These are phyloP conservation scores for Leuctra nigra DNA, from an alignment of 2,888 invertebrate genomes.

Conservation along the genomic window DNA sequence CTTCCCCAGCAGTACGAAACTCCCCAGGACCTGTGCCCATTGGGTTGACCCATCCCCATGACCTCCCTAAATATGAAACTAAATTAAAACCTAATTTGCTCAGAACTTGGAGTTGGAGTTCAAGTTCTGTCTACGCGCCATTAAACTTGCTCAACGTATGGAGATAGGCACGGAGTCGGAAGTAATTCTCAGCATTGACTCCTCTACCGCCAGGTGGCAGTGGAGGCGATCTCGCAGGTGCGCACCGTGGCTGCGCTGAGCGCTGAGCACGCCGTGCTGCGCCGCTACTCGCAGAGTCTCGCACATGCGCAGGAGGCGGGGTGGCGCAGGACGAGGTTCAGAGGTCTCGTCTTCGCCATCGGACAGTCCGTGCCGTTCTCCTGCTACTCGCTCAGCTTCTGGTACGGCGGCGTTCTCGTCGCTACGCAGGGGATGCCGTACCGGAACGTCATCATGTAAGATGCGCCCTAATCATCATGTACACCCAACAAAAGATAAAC, in stretches of 20 bases:
- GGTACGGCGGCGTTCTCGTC: slow-evolving; percentile 64
- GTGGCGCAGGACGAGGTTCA: slow-evolving; percentile 49
- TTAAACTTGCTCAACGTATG: too few relatives aligned
- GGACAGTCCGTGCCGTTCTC: slow-evolving; percentile 65
- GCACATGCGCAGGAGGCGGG: slow-evolving; percentile 44
- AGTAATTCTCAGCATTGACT: too few relatives aligned
- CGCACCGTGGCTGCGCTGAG: slow-evolving; percentile 63
- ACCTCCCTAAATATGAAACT: too few relatives aligned
- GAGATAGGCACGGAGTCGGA: too few relatives aligned
- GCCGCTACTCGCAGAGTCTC: slow-evolving; percentile 52
- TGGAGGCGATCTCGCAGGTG: slow-evolving; percentile 66
- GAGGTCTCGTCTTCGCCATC: slow-evolving; percentile 62
- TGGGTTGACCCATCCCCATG: too few relatives aligned
- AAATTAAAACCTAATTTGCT: too few relatives aligned
- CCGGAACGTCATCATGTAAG: slow-evolving; percentile 62
- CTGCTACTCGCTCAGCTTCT: slow-evolving; percentile 63
- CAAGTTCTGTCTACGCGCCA: too few relatives aligned
- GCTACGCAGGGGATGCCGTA: slow-evolving; percentile 53
- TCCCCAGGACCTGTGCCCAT: too few relatives aligned
- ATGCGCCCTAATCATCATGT: slow-evolving; percentile 15
- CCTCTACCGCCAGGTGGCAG: slow-evolving; percentile 57
- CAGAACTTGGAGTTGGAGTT: too few relatives aligned
- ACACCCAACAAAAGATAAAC: background rate
- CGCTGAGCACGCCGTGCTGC: slow-evolving; percentile 51
- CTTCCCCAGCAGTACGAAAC: too few relatives aligned